A percentile compares a stretch with the other conserved stretches of the same genome.
Evolutionary conservation across 2,113 vertebrate genomes (phyloP).

Genomic region (Colaptes auratus): DNA sequence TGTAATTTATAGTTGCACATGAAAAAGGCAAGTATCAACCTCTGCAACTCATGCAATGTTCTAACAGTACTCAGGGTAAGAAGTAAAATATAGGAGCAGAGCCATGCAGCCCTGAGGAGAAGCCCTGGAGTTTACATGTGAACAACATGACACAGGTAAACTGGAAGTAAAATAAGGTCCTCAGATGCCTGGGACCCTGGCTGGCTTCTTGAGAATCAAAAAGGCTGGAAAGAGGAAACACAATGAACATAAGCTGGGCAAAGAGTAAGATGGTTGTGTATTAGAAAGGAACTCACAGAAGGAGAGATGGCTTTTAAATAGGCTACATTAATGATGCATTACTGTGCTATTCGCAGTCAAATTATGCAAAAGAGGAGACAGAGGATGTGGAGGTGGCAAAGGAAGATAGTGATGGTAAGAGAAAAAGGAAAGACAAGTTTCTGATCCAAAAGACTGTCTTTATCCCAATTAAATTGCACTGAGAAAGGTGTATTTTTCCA

Average conservation of each 20-base stretch:
- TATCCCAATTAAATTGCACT: neutral
- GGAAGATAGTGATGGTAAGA: neutral
- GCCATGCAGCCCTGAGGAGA: neutral
- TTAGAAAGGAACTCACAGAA: neutral
- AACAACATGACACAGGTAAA: neutral
- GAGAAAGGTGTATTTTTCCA: neutral
- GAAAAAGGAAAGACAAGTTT: neutral
- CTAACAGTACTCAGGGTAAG: neutral
- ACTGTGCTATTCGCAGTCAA: rapidly evolving
- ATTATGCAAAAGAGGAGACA: neutral
- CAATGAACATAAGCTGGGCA: neutral
- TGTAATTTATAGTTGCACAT: neutral
- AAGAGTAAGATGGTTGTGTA: neutral
- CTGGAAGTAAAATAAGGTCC: neutral
- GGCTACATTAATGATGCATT: neutral
- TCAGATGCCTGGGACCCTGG: neutral
- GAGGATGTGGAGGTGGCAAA: neutral
- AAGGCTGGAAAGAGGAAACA: neutral
- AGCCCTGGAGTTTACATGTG: neutral
- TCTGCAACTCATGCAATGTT: neutral
- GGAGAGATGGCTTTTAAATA: neutral
- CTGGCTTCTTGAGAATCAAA: neutral
- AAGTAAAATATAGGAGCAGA: neutral
- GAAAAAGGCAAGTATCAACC: neutral
- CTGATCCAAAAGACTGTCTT: neutral